phyloP scores from a whole-genome alignment of 2,888 invertebrate genomes.

The Hedya salicella region DNA sequence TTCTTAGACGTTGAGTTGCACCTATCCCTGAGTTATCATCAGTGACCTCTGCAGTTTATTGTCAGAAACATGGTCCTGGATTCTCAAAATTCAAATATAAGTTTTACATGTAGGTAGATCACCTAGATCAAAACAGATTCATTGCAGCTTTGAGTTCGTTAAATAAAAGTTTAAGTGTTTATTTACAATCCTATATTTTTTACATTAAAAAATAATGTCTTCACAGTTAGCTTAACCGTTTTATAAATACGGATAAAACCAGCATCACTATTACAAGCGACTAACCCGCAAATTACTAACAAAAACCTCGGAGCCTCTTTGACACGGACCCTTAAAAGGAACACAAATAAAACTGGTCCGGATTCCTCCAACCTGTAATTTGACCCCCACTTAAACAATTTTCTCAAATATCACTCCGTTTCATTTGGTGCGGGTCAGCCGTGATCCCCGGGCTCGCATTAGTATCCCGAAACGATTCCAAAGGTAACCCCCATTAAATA shows the following conservation, averaged over 20 bases:
- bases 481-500: constrained; percentile 79
- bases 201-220: neutral
- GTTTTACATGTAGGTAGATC: too few species aligned
- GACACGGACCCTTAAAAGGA: constrained; percentile 55
- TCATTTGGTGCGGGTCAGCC: constrained; percentile 71
- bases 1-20: too few species aligned
- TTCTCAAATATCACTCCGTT: constrained; percentile 81
- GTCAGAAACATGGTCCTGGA: too few species aligned
- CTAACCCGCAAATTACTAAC: constrained; percentile 6
- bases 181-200: neutral
- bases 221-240: constrained; percentile 13
- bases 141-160: too few species aligned
- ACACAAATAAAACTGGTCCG: constrained; percentile 61
- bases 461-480: constrained; percentile 73
- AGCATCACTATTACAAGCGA: neutral
- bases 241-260: neutral
- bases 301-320: constrained; percentile 24
- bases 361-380: constrained; percentile 74
- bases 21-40: too few species aligned
- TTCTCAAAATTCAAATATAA: too few species aligned
- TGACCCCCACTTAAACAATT: constrained; percentile 82
- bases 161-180: too few species aligned
- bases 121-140: too few species aligned
- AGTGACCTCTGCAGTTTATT: too few species aligned
- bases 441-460: constrained; percentile 77